Base-by-base conservation (phyloP, 64 coral and sea anemone species). In the Orbicella faveolata region DNA sequence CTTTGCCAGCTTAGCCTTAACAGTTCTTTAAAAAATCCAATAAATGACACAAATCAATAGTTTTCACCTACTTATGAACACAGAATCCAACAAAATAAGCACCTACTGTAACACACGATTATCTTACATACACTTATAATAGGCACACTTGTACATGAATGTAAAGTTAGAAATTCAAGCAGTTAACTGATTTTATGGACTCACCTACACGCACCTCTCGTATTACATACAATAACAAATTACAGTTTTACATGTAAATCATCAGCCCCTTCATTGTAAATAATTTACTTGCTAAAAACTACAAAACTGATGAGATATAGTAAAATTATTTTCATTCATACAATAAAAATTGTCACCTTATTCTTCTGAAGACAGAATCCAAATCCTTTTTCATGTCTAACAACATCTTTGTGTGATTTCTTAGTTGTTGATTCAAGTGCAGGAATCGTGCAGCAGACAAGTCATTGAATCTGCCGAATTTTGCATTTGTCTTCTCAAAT, bases 341-440 rank as follows among this genome's bases (percentile, higher is more conserved):
- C 18, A 18, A 21, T 23, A 26, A 70, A 23, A 33, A 35, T 4
- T 20, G 3, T 9, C 83, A 98, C 97, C 97, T 95, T 95, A 99
- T 99, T 94, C 94, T 91, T 75, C 94, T 95, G 74, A 95, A 99
- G 2, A 99, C 89, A 44, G 90, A 85, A 53, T 95, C 94, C 75
- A 99, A 80, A 67, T 99, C 94, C 79, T 94, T 95, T 64, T 96
- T 99, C 94, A 99, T 93, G 53, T 99, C 97, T 2, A 99, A 23
- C 63, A 99, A 57, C 88, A 99, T 90, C 73, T 83, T 95, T 61
- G 97, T 99, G 25, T 95, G 94, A 77, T 77, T 83, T 72, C 79
- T 75, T 54, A 99, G 93, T 79, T 93, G 90, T 19, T 84, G 26
- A 34, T 99, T 74, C 4, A 99, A 53, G 16, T 83, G 34, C 52